Evolutionary conservation across 2,113 vertebrate genomes (phyloP).

Genomic region (Cardinalis cardinalis): DNA sequence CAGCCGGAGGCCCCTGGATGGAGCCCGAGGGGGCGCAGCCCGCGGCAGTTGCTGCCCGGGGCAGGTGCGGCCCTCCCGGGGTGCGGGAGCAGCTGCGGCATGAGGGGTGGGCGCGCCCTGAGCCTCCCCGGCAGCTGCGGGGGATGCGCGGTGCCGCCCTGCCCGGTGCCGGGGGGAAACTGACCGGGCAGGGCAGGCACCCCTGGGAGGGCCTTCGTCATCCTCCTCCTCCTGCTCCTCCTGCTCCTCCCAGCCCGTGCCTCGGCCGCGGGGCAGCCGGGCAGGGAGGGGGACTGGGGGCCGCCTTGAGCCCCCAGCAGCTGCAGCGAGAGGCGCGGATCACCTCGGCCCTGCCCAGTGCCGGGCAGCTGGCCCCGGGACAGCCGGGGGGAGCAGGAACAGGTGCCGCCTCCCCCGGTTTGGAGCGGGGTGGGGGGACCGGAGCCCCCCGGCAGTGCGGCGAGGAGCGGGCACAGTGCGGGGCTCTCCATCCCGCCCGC

Average conservation of each 20-base stretch:
- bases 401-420: background rate
- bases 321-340: background rate
- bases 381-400: background rate
- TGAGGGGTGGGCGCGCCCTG: background rate
- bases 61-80: background rate
- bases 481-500: too few species aligned
- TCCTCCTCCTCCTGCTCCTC: background rate
- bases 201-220: background rate
- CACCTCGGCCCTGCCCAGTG: background rate
- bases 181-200: background rate
- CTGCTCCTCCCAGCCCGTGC: background rate
- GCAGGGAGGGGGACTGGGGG: background rate
- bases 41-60: background rate
- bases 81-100: background rate
- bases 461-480: background rate
- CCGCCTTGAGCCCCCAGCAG: background rate
- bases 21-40: too few species aligned
- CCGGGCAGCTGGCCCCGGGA: background rate
- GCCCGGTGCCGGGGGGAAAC: too few species aligned
- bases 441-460: background rate
- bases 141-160: background rate
- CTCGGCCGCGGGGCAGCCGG: background rate
- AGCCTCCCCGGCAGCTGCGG: background rate
- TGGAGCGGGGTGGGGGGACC: too few species aligned
- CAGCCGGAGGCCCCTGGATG: background rate